Evolutionary conservation across 2,888 invertebrate genomes (phyloP).

Genomic region (Nemoura dubitans): DNA sequence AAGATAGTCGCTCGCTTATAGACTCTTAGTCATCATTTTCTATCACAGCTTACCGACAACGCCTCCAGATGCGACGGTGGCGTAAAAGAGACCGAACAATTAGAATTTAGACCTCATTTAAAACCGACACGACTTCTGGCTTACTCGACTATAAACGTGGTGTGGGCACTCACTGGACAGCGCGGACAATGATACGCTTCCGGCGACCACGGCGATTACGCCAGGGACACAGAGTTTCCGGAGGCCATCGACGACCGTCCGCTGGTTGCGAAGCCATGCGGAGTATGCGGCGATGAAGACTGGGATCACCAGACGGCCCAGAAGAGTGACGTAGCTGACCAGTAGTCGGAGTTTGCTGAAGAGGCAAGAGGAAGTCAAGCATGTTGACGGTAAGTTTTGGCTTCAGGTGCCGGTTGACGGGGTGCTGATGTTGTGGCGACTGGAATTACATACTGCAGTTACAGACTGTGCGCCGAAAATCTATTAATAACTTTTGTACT

Average conservation of each 20-base stretch:
- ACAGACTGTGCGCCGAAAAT: background rate
- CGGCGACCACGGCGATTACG: constrained; percentile 58
- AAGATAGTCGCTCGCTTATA: too few relatives aligned
- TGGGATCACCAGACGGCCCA: constrained; percentile 57
- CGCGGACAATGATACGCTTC: constrained; percentile 59
- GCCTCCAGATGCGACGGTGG: background rate
- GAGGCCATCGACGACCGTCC: constrained; percentile 57
- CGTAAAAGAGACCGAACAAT: background rate
- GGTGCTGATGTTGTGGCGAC: too few relatives aligned
- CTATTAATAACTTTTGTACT: background rate
- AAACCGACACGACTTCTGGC: background rate
- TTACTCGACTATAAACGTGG: background rate
- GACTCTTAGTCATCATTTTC: too few relatives aligned
- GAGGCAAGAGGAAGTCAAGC: background rate
- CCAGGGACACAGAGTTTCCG: constrained; percentile 57
- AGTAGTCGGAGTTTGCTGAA: constrained; percentile 58
- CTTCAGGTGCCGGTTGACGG: too few relatives aligned
- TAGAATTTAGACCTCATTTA: background rate
- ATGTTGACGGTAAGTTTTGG: too few relatives aligned
- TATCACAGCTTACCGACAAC: background rate
- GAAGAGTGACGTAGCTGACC: constrained; percentile 54
- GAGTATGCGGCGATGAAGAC: constrained; percentile 58
- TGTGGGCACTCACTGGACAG: constrained; percentile 47
- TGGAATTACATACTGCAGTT: too few relatives aligned
- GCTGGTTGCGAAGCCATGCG: constrained; percentile 58